Conservation (phyloP, 2,113 vertebrate species). For the Corythaixoides concolor region DNA sequence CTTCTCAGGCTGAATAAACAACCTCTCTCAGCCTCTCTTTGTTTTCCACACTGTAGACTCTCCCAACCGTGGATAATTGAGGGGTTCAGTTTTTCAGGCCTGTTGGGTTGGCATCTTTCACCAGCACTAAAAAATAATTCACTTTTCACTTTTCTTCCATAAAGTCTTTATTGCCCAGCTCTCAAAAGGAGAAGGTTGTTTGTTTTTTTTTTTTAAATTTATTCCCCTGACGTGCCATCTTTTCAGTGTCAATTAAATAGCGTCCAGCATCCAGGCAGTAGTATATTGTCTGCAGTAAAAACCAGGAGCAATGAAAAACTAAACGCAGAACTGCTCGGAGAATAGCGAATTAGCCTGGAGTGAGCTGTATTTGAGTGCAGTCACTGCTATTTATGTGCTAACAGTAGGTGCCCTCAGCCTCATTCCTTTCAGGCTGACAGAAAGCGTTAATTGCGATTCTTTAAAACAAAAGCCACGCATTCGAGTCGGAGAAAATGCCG, state of each 20-base stretch:
- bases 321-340: background rate
- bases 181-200: background rate
- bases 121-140: background rate
- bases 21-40: too few relatives aligned
- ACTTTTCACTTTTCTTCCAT: background rate
- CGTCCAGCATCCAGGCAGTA: background rate
- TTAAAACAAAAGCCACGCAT: background rate
- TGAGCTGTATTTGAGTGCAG: background rate
- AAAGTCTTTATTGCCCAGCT: background rate
- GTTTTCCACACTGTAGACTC: background rate
- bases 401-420: background rate
- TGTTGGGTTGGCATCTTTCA: background rate
- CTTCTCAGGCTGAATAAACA: background rate
- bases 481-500: background rate
- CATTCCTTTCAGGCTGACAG: background rate
- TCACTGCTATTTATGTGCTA: background rate
- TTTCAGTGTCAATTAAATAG: background rate
- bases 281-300: background rate
- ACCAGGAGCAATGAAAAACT: background rate
- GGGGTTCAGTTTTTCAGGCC: background rate
- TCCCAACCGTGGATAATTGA: background rate
- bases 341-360: background rate
- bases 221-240: background rate
- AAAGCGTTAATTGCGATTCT: background rate
- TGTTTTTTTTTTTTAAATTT: background rate